Evolutionary conservation across 2,797 vertebrate species (phyloP).

Genomic region (Nyctibius grandis): DNA sequence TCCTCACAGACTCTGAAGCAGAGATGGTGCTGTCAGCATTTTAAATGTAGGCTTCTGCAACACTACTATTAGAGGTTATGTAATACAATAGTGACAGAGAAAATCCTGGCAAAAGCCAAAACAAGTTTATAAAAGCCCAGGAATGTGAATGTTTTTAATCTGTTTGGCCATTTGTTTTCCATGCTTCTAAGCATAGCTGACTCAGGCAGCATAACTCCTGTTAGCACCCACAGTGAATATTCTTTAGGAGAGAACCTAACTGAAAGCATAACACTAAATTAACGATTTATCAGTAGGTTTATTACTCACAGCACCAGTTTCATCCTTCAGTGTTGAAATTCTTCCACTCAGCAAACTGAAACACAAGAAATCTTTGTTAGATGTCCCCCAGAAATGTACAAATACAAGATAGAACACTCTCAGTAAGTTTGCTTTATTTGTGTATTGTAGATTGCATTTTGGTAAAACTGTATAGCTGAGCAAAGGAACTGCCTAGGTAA

Average conservation of each 20-base stretch:
- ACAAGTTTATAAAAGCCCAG: background rate
- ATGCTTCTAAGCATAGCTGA: background rate
- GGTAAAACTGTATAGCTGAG: background rate
- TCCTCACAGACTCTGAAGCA: background rate
- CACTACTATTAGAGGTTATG: background rate
- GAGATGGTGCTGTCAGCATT: background rate
- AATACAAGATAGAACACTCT: background rate
- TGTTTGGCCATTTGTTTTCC: background rate
- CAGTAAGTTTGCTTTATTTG: background rate
- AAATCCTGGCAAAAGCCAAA: background rate
- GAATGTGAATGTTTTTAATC: background rate
- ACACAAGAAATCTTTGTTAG: conserved; percentile 42
- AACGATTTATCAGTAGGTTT: background rate
- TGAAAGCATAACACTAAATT: background rate
- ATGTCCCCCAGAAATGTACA: background rate
- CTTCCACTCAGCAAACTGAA: conserved; percentile 96
- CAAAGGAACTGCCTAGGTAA: background rate
- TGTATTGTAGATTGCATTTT: background rate
- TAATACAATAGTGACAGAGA: background rate
- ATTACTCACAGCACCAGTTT: conserved; percentile 98
- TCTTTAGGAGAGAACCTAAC: background rate
- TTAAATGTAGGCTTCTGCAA: background rate
- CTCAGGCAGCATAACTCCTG: background rate
- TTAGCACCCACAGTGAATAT: background rate
- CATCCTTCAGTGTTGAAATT: conserved; percentile 97